Base-by-base conservation (phyloP, 2,113 vertebrate species). In the Buteo buteo region DNA sequence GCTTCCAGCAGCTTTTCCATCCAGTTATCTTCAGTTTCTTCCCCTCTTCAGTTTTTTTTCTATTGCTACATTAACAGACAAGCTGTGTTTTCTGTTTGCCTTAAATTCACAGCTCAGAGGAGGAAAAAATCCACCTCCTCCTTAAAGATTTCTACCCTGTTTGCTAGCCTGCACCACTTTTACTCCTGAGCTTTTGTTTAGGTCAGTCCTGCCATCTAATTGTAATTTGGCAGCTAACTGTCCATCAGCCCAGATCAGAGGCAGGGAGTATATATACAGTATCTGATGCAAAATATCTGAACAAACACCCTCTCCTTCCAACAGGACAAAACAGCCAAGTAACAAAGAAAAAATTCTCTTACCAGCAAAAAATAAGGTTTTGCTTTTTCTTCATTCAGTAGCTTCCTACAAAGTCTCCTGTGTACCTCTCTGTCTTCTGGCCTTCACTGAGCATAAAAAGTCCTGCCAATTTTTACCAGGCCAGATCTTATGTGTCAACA, bases 1-100 rank as follows among this genome's bases (percentile, higher is more conserved):
- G 79, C 28, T 93, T 90, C 84, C 85, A 95, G 87, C 36, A 95
- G 81, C 36, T 95, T 88, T 94, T 93, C 36, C 66, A 72, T 54
- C 57, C 44, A 93, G 44, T 69, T 82, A 76, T 69, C 74, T 94
- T 72, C 78, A 82, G 52, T 65, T 90, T 91, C 45, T 13, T 85
- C 49, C 12, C 6, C 20, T 95, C 65, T 76, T 80, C 7, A 32
- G 32, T 4, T 28, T 40, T 57, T 40, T 86, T 73, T 29, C 13
- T 47, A 16, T 25, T 78, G 32, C n/a, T 78, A 21, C 18, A 69
- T 82, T 84, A 89, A 85, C 45, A 91, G 34, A 54, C 10, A 79
- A 82, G 47, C 24, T 92, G n/a, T 24, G 16, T 93, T 95, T 86
- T 61, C 47, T 79, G 42, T 88, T 57, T 89, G 24, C 32, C 61